Conservation (phyloP, 2,797 vertebrate genomes). For the Chromobotia macracanthus region DNA sequence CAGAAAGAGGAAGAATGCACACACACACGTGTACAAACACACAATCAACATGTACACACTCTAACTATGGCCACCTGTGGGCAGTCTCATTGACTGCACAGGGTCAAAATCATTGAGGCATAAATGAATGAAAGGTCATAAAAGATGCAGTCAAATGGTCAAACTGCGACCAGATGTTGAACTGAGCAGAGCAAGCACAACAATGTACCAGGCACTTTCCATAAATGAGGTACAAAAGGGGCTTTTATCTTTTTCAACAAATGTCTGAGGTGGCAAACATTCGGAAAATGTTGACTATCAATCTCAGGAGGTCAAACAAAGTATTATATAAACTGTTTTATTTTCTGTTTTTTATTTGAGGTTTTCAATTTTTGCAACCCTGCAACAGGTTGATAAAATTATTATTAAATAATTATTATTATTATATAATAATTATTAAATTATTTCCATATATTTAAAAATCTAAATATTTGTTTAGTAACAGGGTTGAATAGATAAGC, state of each 20-base stretch:
- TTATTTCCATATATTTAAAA: no score
- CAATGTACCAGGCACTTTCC: neutral
- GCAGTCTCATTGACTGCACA: conserved; percentile 11
- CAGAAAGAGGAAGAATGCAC: conserved; percentile 57
- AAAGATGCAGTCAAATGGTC: conserved; percentile 39
- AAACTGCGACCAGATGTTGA: conserved; percentile 36
- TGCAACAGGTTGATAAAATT: neutral
- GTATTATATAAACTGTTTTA: neutral
- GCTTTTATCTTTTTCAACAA: no score
- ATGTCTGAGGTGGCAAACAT: no score
- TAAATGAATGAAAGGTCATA: conserved; percentile 31
- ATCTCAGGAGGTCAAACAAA: neutral
- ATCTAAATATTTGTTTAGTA: no score
- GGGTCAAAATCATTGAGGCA: conserved; percentile 40
- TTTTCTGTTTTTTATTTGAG: neutral
- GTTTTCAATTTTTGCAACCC: neutral
- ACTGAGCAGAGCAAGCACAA: neutral
- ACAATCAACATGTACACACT: conserved; percentile 50
- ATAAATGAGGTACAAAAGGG: neutral
- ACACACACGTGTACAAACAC: conserved; percentile 60
- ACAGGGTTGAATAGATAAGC: no score
- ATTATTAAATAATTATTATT: no score
- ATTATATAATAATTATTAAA: no score
- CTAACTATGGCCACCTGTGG: conserved; percentile 40
- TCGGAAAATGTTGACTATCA: neutral